Evolutionary conservation across 2,113 vertebrate species (phyloP).

Genomic region (Petrocephalus microphthalmus): DNA sequence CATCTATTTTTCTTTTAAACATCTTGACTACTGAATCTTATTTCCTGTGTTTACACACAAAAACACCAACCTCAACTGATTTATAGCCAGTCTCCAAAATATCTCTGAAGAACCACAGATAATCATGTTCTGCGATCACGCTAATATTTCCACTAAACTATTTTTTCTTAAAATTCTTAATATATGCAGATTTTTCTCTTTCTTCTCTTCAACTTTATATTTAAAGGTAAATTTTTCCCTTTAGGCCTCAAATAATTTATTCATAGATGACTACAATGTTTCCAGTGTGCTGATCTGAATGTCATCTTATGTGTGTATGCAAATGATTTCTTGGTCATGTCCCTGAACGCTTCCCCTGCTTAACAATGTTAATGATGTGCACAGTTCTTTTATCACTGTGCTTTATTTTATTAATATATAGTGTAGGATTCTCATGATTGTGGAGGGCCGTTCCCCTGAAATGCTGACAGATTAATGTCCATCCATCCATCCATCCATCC

Average conservation of each 20-base stretch:
- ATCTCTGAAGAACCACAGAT: neutral
- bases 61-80: neutral
- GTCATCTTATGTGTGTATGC: neutral
- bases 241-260: neutral
- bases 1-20: neutral
- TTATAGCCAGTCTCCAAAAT: neutral
- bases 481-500: no score
- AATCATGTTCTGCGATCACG: neutral
- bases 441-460: neutral
- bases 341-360: neutral
- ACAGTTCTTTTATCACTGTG: neutral
- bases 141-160: neutral
- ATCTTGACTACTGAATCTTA: conserved; percentile 15
- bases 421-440: neutral
- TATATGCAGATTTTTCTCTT: neutral
- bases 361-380: neutral
- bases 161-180: neutral
- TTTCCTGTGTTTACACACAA: conserved; percentile 17
- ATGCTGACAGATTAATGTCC: neutral
- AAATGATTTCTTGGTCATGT: neutral
- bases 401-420: neutral
- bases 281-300: neutral
- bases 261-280: neutral
- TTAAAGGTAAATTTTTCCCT: neutral
- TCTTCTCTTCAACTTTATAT: neutral